Percentiles rank a stretch among this genome's conserved stretches.
Evolutionary conservation across 2,888 invertebrate species (phyloP).

Genomic region (Drosophila siamana): DNA sequence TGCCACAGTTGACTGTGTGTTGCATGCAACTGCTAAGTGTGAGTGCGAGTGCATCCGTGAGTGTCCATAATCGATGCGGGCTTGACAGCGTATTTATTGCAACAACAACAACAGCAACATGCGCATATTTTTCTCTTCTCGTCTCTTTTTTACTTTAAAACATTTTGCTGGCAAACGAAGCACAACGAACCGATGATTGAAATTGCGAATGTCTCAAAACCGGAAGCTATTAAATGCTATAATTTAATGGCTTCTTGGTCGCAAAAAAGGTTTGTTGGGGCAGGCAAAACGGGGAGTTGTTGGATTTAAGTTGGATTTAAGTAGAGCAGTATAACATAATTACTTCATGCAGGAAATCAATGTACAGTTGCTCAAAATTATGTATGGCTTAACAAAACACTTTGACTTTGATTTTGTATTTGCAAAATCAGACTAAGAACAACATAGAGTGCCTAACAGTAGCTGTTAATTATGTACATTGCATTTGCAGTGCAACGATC

Average conservation of each 20-base stretch:
- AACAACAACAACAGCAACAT: conserved; percentile 40
- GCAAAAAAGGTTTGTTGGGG: conserved; percentile 2
- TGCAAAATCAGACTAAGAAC: no score
- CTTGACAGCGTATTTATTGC: conserved; percentile 82
- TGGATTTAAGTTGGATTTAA: no score
- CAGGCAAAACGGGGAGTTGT: neutral
- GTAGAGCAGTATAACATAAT: neutral
- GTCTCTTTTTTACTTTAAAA: conserved; percentile 19
- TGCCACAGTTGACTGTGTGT: conserved; percentile 5
- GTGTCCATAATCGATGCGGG: conserved; percentile 83
- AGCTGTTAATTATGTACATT: no score
- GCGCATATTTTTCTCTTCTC: conserved; percentile 66
- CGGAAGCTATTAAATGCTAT: conserved; percentile 70
- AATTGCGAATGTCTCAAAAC: conserved; percentile 65
- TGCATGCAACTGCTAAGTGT: conserved; percentile 28
- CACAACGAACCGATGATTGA: conserved; percentile 63
- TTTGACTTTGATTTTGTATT: no score
- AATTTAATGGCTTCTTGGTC: conserved; percentile 35
- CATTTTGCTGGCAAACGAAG: conserved; percentile 23
- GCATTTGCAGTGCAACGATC: no score
- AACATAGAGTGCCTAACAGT: neutral
- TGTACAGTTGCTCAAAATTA: neutral
- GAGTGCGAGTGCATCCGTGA: conserved; percentile 62
- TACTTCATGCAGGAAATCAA: neutral
- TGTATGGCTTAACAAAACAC: no score